phyloP scores from a whole-genome alignment of 2,797 vertebrate species.

The Pteropus rufus region DNA sequence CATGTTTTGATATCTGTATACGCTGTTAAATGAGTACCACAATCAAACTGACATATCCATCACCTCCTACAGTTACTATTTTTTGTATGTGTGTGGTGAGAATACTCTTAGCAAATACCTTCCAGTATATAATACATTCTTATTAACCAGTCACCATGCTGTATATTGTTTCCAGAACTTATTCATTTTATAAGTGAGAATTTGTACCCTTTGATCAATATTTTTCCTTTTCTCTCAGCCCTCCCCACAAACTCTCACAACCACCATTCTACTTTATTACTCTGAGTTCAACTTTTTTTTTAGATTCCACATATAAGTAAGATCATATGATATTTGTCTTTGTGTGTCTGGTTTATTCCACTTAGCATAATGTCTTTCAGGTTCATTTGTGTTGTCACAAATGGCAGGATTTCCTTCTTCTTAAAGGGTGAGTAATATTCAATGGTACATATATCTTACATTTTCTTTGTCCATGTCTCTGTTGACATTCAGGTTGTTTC shows the following conservation, averaged over 20 bases:
- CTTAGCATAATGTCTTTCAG: no score
- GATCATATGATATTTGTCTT: no score
- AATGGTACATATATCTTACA: no score
- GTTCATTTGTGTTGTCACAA: no score
- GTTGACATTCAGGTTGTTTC: background rate
- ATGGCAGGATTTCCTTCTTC: no score
- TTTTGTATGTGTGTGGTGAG: background rate
- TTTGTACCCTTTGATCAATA: background rate
- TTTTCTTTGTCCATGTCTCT: no score
- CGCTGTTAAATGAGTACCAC: background rate
- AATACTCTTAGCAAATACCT: background rate
- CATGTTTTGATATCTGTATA: background rate
- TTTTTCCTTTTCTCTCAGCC: background rate
- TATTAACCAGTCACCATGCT: background rate
- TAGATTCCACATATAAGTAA: background rate
- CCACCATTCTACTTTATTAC: background rate
- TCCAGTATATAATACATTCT: background rate
- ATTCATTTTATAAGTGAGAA: background rate
- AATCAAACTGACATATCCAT: background rate
- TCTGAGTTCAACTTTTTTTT: background rate
- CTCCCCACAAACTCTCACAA: background rate
- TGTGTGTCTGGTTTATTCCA: no score
- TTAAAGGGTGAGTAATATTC: no score
- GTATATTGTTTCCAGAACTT: background rate
- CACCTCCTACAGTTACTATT: background rate